phyloP scores from a whole-genome alignment of 2,113 vertebrate species.

The Abramis brama region DNA sequence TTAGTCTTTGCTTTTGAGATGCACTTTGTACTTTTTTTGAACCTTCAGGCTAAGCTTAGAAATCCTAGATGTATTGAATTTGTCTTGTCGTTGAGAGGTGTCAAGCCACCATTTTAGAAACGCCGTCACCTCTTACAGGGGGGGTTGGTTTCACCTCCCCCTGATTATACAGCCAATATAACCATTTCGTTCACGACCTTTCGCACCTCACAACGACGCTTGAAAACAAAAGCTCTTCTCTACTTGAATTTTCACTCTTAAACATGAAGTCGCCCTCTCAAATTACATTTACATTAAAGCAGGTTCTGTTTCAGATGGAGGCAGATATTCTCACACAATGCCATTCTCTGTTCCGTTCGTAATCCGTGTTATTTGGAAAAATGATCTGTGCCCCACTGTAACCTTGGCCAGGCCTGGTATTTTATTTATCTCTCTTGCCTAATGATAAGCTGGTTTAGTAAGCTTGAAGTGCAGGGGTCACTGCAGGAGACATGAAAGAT shows the following conservation, averaged over 20 bases:
- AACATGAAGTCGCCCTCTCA: slow-evolving; percentile 64
- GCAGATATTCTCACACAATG: slow-evolving; percentile 44
- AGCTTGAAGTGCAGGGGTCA: neutral
- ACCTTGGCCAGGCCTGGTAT: slow-evolving; percentile 30
- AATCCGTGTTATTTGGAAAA: slow-evolving; percentile 57
- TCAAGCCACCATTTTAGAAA: slow-evolving; percentile 61
- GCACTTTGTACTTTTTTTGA: slow-evolving; percentile 35
- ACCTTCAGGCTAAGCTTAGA: slow-evolving; percentile 52
- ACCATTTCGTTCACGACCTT: slow-evolving; percentile 4
- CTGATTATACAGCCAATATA: slow-evolving; percentile 31
- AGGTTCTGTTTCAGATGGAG: slow-evolving; percentile 44
- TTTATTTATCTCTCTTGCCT: slow-evolving; percentile 30
- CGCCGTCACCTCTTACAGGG: slow-evolving; percentile 56
- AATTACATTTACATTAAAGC: slow-evolving; percentile 66
- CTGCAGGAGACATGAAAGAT: neutral
- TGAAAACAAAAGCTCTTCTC: slow-evolving; percentile 61
- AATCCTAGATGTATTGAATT: slow-evolving; percentile 52
- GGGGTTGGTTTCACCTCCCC: slow-evolving; percentile 34
- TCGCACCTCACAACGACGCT: neutral
- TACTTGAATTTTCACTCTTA: slow-evolving; percentile 53
- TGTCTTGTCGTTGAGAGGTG: slow-evolving; percentile 58
- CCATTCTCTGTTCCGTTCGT: slow-evolving; percentile 40
- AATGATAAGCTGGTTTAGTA: slow-evolving; percentile 33
- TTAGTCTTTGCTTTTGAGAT: neutral
- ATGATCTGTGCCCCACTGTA: slow-evolving; percentile 65